Evolutionary conservation across 2,888 invertebrate species (phyloP).

Genomic region (Oxytorus armatus): DNA sequence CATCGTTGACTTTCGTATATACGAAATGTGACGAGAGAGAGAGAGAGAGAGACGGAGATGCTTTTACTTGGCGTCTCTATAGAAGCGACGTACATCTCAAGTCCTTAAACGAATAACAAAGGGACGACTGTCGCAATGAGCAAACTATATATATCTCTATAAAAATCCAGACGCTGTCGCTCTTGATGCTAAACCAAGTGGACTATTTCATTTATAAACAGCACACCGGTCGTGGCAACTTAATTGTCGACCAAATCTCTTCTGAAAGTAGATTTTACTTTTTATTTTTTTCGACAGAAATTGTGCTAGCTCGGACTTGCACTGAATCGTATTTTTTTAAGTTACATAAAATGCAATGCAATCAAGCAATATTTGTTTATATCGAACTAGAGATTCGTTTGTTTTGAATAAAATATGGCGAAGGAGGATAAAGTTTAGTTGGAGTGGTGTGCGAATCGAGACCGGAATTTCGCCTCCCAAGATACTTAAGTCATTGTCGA

Average conservation of each 20-base stretch:
- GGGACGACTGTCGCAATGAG: slow-evolving; percentile 22
- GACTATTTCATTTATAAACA: slow-evolving; percentile 20
- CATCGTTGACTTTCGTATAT: slow-evolving; percentile 31
- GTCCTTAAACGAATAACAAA: slow-evolving; percentile 57
- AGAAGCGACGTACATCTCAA: slow-evolving; percentile 27
- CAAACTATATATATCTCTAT: neutral
- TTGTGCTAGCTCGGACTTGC: neutral
- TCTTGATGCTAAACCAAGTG: slow-evolving; percentile 27
- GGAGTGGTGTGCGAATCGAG: too few species aligned
- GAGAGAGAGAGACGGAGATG: neutral
- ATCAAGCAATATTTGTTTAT: too few species aligned
- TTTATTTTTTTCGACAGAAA: neutral
- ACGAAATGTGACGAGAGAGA: slow-evolving; percentile 48
- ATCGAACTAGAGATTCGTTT: too few species aligned
- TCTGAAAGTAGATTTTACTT: neutral
- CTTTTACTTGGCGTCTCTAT: slow-evolving; percentile 25
- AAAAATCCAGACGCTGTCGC: neutral
- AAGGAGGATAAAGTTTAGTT: too few species aligned
- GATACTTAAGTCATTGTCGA: too few species aligned
- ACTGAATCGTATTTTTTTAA: neutral
- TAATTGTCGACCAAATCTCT: neutral
- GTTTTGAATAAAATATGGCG: too few species aligned
- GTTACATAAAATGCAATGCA: neutral
- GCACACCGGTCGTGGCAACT: neutral
- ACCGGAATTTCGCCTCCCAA: too few species aligned